These are phyloP conservation scores for Nemapogon koenigi DNA, from an alignment of 2,888 invertebrate genomes.

Conservation along the genomic window DNA sequence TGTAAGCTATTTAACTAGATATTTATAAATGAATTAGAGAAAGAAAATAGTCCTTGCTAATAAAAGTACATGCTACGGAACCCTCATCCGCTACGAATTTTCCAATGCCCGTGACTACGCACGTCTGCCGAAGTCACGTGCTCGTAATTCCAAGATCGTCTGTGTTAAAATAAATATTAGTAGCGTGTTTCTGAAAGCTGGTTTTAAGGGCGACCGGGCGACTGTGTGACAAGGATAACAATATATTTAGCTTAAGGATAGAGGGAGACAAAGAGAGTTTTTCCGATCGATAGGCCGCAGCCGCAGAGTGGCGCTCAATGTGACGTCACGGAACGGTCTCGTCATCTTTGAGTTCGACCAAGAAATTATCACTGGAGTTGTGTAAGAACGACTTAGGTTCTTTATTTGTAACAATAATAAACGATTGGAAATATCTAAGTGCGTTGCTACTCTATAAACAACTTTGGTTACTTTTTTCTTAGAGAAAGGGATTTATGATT, in stretches of 20 bases:
- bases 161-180: constrained; percentile 65
- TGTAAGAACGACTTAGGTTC: too few species aligned
- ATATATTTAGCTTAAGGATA: constrained; percentile 29
- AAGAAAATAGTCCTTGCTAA: too few species aligned
- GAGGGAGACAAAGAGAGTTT: constrained; percentile 43
- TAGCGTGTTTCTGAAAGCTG: constrained; percentile 58
- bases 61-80: too few species aligned
- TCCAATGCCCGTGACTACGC: too few species aligned
- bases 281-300: constrained; percentile 63
- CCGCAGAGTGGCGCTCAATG: constrained; percentile 56
- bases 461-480: too few species aligned
- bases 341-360: constrained; percentile 58
- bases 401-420: too few species aligned
- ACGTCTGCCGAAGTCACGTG: constrained; percentile 49
- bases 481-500: too few species aligned
- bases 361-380: constrained; percentile 47
- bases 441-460: too few species aligned
- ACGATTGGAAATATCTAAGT: too few species aligned
- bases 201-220: constrained; percentile 34
- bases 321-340: constrained; percentile 60
- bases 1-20: too few species aligned
- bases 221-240: constrained; percentile 35
- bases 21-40: too few species aligned
- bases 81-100: too few species aligned
- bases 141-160: constrained; percentile 34